Percentiles rank a stretch among this genome's conserved stretches.
Conservation (phyloP, 2,797 vertebrate species). For the Tragopan temminckii region DNA sequence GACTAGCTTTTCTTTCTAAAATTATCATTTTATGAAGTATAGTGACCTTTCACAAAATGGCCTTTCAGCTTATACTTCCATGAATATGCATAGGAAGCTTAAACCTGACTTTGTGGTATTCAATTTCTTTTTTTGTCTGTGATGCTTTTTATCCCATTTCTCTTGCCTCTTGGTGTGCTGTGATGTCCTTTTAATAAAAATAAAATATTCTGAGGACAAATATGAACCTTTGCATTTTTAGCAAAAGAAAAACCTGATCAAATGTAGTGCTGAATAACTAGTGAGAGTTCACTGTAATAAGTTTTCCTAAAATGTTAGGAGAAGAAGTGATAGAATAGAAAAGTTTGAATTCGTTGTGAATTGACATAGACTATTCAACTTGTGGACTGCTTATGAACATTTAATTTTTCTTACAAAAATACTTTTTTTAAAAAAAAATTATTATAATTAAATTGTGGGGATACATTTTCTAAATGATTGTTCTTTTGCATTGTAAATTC, state of each 20-base stretch:
- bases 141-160: background rate
- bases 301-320: background rate
- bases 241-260: background rate
- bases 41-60: background rate
- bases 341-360: background rate
- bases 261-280: constrained; percentile 26
- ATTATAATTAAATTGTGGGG: background rate
- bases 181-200: background rate
- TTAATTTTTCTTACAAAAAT: background rate
- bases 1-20: background rate
- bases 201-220: background rate
- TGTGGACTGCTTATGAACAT: background rate
- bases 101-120: background rate
- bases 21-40: background rate
- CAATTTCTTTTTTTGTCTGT: background rate
- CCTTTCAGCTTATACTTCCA: background rate
- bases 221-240: background rate
- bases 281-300: constrained; percentile 13
- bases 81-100: background rate
- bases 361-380: background rate
- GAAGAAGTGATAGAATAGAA: background rate
- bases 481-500: background rate
- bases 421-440: background rate
- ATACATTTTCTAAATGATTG: background rate
- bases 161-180: background rate